Conservation (phyloP, 2,888 invertebrate species). For the Aleiodes testaceus region DNA sequence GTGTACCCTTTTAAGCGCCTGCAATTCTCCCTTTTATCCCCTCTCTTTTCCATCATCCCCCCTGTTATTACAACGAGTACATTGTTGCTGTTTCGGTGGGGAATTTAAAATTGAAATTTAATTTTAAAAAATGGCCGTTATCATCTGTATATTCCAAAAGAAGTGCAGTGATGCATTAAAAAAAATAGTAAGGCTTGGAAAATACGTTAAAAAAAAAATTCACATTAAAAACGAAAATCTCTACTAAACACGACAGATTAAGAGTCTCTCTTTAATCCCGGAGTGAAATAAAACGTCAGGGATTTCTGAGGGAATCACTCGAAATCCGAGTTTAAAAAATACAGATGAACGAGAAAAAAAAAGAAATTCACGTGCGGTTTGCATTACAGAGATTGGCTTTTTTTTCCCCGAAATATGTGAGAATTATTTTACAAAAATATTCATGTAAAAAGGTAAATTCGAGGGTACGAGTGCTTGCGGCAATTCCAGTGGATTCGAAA, state of each 20-base stretch:
- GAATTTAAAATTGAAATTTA: constrained; percentile 59
- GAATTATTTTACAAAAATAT: background rate
- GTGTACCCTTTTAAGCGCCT: constrained; percentile 18
- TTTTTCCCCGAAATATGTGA: background rate
- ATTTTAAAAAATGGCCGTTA: constrained; percentile 54
- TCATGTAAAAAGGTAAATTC: background rate
- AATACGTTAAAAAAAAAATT: constrained; percentile 2
- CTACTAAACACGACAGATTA: constrained; percentile 16
- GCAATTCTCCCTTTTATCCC: background rate
- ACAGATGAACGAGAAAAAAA: background rate
- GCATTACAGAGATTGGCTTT: background rate
- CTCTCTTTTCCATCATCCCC: too few species aligned
- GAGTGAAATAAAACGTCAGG: constrained; percentile 15
- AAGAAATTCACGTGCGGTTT: constrained; percentile 11
- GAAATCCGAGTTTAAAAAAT: background rate
- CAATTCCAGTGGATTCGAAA: constrained; percentile 14
- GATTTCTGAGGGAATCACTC: background rate
- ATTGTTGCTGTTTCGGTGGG: constrained; percentile 21
- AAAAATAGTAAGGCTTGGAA: background rate
- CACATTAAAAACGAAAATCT: background rate
- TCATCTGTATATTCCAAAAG: constrained; percentile 56
- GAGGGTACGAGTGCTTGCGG: constrained; percentile 18
- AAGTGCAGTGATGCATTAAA: constrained; percentile 4
- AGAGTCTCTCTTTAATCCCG: constrained; percentile 8
- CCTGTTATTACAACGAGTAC: background rate